Conservation (phyloP, 1,140 invertebrate species). For the Gonatopus flavifemur region DNA sequence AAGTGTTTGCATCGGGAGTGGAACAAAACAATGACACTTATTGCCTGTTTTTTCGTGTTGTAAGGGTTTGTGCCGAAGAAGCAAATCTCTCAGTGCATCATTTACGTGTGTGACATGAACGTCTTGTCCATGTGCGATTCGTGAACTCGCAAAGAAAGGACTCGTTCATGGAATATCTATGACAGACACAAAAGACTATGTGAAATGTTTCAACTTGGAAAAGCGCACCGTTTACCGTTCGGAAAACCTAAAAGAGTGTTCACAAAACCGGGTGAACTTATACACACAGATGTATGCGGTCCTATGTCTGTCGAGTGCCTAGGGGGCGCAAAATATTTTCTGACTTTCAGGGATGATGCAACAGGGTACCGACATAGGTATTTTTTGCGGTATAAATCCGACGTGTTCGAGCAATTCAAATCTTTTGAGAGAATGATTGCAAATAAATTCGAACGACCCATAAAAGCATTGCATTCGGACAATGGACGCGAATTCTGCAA, state of each 20-base stretch:
- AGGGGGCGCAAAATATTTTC: conserved; percentile 11
- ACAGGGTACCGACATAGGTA: conserved; percentile 8
- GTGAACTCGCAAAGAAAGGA: conserved; percentile 9
- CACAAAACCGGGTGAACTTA: conserved; percentile 7
- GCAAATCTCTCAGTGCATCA: conserved; percentile 7
- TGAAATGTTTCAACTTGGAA: conserved; percentile 22
- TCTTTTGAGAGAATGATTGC: conserved; percentile 11
- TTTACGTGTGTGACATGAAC: conserved; percentile 13
- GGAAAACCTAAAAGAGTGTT: neutral
- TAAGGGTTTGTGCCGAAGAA: neutral
- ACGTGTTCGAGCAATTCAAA: conserved; percentile 22
- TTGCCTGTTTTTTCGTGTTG: conserved; percentile 13
- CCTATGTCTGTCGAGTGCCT: conserved; percentile 8
- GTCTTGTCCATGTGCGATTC: conserved; percentile 14
- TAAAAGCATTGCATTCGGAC: conserved; percentile 18
- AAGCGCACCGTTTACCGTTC: conserved; percentile 18
- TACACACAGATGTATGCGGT: conserved; percentile 24
- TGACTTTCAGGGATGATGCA: conserved; percentile 17
- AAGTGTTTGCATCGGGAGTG: conserved; percentile 15
- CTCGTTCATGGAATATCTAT: conserved; percentile 9
- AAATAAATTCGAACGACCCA: conserved; percentile 17
- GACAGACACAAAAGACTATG: conserved; percentile 8
- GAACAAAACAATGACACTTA: conserved; percentile 18
- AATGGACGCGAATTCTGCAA: conserved; percentile 23
- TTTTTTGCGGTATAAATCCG: conserved; percentile 17